Evolutionary conservation across 2,888 invertebrate genomes (phyloP), one percentile per base, ranked within the genome.

Genomic region (Lathronympha strigana): DNA sequence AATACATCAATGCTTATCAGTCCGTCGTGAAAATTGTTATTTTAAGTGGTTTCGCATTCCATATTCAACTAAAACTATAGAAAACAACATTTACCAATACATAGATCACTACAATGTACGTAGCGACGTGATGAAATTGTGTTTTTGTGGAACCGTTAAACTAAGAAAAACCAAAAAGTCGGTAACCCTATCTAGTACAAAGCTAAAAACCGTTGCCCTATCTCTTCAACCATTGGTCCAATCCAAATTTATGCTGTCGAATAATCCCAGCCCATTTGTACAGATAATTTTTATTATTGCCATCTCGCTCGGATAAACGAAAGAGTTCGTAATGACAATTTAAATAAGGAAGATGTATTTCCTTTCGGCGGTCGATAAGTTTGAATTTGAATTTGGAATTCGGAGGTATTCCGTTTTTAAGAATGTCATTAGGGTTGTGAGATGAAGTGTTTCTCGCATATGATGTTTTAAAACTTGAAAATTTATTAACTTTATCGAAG

Each of bases 271-370:
- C 86, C 91, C 90, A 91, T 92, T 92, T 92, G 91, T 92, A 92
- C 91, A 91, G 92, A 92, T 92, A 92, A 92, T 92, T 92, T 92
- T 92, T 92, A 92, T 92, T 92, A 92, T 92, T 92, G 91, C 90
- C 90, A 91, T 91, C 90, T 82, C 80, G 86, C 88, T 84, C 86
- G 77, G 80, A 90, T 90, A 90, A 87, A 85, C 83, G 88, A 92
- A 91, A 91, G 90, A 91, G 90, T 91, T 91, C 88, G 89, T 90
- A 91, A 92, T 90, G 91, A 91, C 90, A 77, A 88, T 91, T 92
- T 91, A 90, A 92, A 87, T 89, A 90, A 90, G 90, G 90, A 90
- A 92, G 91, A 91, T 84, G 90, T 90, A 90, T 90, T 66, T 86
- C 88, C 87, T 86, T 84, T 84, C 83, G 84, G 79, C 80, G 76